Evolutionary conservation across 2,888 invertebrate genomes (phyloP).

Genomic region (Nineta flava): DNA sequence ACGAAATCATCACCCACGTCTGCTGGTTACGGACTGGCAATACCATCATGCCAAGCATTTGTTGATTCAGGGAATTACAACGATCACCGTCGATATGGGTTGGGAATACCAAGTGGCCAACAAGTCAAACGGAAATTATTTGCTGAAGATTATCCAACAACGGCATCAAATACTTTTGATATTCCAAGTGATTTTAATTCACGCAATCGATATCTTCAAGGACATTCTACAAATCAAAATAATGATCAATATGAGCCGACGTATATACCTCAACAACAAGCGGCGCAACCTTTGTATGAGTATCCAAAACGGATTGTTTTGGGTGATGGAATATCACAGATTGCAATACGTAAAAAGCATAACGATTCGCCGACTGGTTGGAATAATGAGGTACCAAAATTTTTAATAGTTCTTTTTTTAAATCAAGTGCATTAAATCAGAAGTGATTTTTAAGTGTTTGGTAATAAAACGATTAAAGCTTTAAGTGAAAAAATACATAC

Average conservation of each 20-base stretch:
- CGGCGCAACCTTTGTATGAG: not conserved
- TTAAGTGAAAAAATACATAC: no score
- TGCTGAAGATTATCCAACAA: not conserved
- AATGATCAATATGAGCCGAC: not conserved
- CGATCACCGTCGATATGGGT: not conserved
- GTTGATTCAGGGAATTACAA: not conserved
- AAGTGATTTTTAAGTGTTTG: not conserved
- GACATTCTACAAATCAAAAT: not conserved
- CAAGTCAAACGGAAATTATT: constrained; percentile 4
- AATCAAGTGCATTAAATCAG: not conserved
- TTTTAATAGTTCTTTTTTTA: not conserved
- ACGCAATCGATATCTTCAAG: not conserved
- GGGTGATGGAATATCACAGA: constrained; percentile 19
- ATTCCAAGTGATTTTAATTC: not conserved
- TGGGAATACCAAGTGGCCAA: not conserved
- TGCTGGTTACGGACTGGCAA: not conserved
- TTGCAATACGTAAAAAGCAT: constrained; percentile 24
- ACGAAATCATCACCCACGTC: not conserved
- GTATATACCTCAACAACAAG: not conserved
- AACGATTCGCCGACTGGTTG: constrained; percentile 16
- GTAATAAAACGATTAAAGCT: not conserved
- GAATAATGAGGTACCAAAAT: constrained; percentile 18
- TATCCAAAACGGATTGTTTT: constrained; percentile 2
- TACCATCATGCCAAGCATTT: not conserved
- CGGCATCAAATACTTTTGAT: not conserved